A percentile compares a stretch with the other conserved stretches of the same genome.
These are phyloP conservation scores for Drosophila multiciliata DNA, from an alignment of 2,888 invertebrate species.

Conservation along the genomic window DNA sequence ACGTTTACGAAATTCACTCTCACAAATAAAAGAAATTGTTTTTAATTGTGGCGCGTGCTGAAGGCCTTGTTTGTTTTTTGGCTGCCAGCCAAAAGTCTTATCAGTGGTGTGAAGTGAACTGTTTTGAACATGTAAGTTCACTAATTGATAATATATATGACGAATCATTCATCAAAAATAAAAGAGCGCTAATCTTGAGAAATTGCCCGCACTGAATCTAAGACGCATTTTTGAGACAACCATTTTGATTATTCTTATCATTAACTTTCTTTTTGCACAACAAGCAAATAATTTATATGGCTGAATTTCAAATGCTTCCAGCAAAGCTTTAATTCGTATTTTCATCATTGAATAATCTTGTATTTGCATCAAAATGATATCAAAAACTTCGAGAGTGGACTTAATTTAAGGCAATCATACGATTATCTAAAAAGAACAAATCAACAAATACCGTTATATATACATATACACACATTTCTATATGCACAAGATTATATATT, in stretches of 20 bases:
- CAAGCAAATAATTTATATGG: not conserved
- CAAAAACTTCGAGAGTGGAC: conserved; percentile 31
- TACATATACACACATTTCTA: conserved; percentile 4
- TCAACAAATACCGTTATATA: conserved; percentile 26
- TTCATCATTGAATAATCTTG: conserved; percentile 2
- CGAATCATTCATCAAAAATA: conserved; percentile 11
- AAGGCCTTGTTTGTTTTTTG: conserved; percentile 9
- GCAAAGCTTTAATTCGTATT: not conserved
- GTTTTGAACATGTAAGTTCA: conserved; percentile 59
- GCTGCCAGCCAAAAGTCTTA: conserved; percentile 28
- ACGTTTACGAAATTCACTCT: conserved; percentile 28
- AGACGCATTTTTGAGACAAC: conserved; percentile 54
- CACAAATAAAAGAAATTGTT: conserved; percentile 13
- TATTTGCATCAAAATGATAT: not conserved
- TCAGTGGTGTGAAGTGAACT: conserved; percentile 58
- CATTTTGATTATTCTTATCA: conserved; percentile 16
- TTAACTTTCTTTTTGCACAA: conserved; percentile 1
- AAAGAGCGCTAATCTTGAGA: conserved; percentile 21
- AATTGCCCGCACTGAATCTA: conserved; percentile 40
- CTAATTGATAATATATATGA: conserved; percentile 68
- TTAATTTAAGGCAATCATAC: conserved; percentile 32
- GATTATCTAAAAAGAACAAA: conserved; percentile 49
- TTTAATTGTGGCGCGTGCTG: conserved; percentile 49
- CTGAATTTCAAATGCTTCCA: not conserved
- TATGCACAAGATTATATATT: conserved; percentile 16